phyloP scores from a whole-genome alignment of 2,113 vertebrate genomes.

The Corapipo altera region DNA sequence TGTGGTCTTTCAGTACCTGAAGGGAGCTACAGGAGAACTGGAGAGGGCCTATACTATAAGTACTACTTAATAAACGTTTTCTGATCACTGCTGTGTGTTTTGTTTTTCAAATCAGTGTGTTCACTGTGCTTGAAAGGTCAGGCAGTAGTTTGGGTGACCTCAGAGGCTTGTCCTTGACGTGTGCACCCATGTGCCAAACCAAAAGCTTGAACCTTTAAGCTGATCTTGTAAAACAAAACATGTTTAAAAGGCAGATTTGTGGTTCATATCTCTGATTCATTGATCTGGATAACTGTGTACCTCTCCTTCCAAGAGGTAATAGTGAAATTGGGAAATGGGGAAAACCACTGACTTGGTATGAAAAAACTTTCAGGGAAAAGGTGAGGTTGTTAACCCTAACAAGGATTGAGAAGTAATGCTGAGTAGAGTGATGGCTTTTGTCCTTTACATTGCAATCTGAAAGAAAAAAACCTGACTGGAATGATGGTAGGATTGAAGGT shows the following conservation, averaged over 20 bases:
- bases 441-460: neutral
- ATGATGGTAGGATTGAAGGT: neutral
- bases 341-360: neutral
- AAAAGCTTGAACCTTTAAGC: neutral
- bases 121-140: neutral
- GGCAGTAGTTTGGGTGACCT: neutral
- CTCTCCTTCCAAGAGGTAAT: neutral
- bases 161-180: neutral
- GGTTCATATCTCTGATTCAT: neutral
- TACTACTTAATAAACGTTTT: neutral
- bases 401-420: neutral
- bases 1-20: neutral
- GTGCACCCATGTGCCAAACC: rapidly evolving
- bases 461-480: neutral
- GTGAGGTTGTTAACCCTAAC: neutral
- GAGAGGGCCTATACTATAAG: neutral
- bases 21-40: neutral
- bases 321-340: neutral
- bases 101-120: neutral
- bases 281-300: neutral
- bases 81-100: neutral
- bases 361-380: neutral
- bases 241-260: neutral
- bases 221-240: rapidly evolving
- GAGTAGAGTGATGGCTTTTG: neutral